Conservation (phyloP, 2,888 invertebrate species). For the Lasioglossum figueresi region DNA sequence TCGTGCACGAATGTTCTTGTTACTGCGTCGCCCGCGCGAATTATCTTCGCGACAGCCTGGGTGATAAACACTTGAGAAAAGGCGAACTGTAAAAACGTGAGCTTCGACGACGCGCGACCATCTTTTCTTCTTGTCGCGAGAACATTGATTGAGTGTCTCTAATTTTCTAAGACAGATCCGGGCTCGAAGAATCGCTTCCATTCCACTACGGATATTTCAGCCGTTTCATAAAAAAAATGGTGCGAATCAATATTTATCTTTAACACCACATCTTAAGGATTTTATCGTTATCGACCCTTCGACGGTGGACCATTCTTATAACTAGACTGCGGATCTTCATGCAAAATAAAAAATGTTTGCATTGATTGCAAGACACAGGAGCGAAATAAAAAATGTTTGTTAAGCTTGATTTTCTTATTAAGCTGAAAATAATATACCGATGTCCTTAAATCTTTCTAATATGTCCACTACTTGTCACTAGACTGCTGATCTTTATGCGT, state of each 20-base stretch:
- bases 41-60: slow-evolving; percentile 42
- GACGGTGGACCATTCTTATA: too few species aligned
- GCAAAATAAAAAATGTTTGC: too few species aligned
- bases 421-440: too few species aligned
- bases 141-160: not conserved
- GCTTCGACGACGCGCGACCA: not conserved
- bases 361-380: too few species aligned
- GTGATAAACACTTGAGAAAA: slow-evolving; percentile 39
- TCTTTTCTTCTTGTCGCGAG: not conserved
- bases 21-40: slow-evolving; percentile 51
- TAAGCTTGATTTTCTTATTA: too few species aligned
- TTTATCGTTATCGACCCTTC: too few species aligned
- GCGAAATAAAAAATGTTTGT: too few species aligned
- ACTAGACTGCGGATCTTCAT: too few species aligned
- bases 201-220: not conserved
- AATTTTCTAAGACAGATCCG: not conserved
- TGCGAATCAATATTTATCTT: not conserved
- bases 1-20: slow-evolving; percentile 61
- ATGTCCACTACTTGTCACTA: too few species aligned
- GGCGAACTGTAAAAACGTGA: not conserved
- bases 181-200: not conserved
- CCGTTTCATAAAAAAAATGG: not conserved
- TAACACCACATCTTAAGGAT: too few species aligned
- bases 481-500: too few species aligned
- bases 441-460: too few species aligned